Evolutionary conservation across 1,140 invertebrate genomes (phyloP), one percentile per base, ranked within the genome.

Genomic region (Papilio machaon): DNA sequence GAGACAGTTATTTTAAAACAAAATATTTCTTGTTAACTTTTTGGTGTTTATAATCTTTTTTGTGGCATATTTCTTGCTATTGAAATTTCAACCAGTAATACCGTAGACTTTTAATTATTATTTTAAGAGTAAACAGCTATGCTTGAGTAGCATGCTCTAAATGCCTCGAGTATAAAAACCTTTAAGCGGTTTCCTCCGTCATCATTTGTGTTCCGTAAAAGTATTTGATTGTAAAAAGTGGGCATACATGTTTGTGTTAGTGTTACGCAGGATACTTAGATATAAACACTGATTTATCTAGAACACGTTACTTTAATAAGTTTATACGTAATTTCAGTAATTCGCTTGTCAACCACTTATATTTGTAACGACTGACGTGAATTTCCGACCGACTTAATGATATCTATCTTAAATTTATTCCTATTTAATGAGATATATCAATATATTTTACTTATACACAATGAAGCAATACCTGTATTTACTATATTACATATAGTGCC

Each of bases 221-320:
- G 74, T 76, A 76, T 76, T 76, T 47, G 47, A 76, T 76, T 76
- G 74, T 76, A 76, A 76, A 76, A 76, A 76, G 74, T 54, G 13
- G 47, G 23, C 47, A 52, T 23, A 76, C 74, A 49, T 52, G 74
- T 76, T 49, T 76, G 35, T 73, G 19, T 54, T 23, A 75, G 19
- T 23, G 13, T 76, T 76, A 23, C 74, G n/a, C 47, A 30, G 46
- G 47, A 52, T 76, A 52, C 11, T 49, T 2, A 43, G 11, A 76
- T 47, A 76, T 76, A 76, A 30, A 73, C 73, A 38, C 43, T 73
- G 74, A 52, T 76, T 76, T 76, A 76, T 76, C 74, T 76, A 76
- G 74, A 76, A 76, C 74, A 76, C 74, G 47, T 47, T 23, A 35
- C n/a, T 47, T 30, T 76, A 13, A 76, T 76, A 76, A 76, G 47